A percentile compares a stretch with the other conserved stretches of the same genome.
Conservation (phyloP, 2,113 vertebrate species). For the Telmatochromis sp. region DNA sequence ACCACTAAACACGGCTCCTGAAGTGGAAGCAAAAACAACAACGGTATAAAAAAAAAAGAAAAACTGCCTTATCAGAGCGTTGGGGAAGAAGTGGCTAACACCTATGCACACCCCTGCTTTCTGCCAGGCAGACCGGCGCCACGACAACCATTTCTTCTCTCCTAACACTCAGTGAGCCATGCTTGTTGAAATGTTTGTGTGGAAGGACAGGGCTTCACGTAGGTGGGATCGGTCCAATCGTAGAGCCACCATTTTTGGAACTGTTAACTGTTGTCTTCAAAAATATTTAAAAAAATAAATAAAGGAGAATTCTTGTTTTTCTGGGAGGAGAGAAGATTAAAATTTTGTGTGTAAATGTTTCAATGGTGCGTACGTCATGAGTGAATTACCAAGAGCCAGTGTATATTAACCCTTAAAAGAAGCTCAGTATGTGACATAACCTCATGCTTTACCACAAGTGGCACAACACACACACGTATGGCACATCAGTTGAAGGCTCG, state of each 20-base stretch:
- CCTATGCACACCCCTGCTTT: constrained; percentile 66
- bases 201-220: neutral
- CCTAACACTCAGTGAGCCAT: constrained; percentile 72
- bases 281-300: neutral
- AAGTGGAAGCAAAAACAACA: neutral
- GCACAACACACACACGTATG: neutral
- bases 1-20: neutral
- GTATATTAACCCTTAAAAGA: constrained; percentile 67
- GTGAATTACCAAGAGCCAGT: constrained; percentile 68
- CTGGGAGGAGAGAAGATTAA: constrained; percentile 32
- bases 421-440: constrained; percentile 63
- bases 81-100: constrained; percentile 31
- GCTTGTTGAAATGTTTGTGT: constrained; percentile 72
- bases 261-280: constrained; percentile 73
- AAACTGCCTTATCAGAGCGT: constrained; percentile 31
- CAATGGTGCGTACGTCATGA: constrained; percentile 66
- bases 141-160: neutral
- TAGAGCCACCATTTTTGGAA: constrained; percentile 78
- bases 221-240: constrained; percentile 5
- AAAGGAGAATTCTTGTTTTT: constrained; percentile 49
- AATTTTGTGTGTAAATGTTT: constrained; percentile 68
- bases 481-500: neutral
- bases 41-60: neutral
- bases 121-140: constrained; percentile 22
- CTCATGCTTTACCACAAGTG: constrained; percentile 43